Percentiles rank a stretch among this genome's conserved stretches.
Evolutionary conservation across 2,888 invertebrate species (phyloP).

Genomic region (Drosophila tanythrix): DNA sequence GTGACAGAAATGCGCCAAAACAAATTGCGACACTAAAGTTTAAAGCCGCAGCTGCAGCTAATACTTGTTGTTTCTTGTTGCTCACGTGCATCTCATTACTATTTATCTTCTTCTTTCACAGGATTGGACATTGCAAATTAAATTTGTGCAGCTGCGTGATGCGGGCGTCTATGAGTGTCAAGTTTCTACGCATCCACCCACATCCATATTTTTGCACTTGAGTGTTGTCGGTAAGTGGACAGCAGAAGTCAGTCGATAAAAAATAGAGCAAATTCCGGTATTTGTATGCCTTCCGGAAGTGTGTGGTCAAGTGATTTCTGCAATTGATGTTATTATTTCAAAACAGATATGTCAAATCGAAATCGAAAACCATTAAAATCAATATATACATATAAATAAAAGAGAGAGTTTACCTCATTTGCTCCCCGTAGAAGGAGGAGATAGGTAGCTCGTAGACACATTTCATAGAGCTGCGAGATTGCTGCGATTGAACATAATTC

Average conservation of each 20-base stretch:
- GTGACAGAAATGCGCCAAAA: slow-evolving; percentile 57
- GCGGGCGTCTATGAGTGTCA: slow-evolving; percentile 95
- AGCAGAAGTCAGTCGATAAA: neutral
- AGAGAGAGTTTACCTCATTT: neutral
- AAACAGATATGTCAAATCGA: neutral
- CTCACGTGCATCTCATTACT: neutral
- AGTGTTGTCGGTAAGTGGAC: slow-evolving; percentile 93
- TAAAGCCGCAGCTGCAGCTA: slow-evolving; percentile 12
- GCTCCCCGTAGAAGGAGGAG: too few relatives aligned
- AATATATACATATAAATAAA: neutral
- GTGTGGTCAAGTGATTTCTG: neutral
- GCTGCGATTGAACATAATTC: too few relatives aligned
- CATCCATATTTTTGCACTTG: slow-evolving; percentile 93
- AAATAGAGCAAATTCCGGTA: neutral
- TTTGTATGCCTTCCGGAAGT: neutral
- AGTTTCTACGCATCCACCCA: slow-evolving; percentile 95
- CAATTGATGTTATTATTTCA: neutral
- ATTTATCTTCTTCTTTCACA: slow-evolving; percentile 78
- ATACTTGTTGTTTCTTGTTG: slow-evolving; percentile 20
- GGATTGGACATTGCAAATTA: slow-evolving; percentile 97
- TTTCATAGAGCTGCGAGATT: neutral
- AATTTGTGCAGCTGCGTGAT: slow-evolving; percentile 94
- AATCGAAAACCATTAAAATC: neutral
- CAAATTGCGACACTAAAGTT: slow-evolving; percentile 13
- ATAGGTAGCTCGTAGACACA: neutral